Evolutionary conservation across 1,140 invertebrate species (phyloP).

Genomic region (Camponotus floridanus): DNA sequence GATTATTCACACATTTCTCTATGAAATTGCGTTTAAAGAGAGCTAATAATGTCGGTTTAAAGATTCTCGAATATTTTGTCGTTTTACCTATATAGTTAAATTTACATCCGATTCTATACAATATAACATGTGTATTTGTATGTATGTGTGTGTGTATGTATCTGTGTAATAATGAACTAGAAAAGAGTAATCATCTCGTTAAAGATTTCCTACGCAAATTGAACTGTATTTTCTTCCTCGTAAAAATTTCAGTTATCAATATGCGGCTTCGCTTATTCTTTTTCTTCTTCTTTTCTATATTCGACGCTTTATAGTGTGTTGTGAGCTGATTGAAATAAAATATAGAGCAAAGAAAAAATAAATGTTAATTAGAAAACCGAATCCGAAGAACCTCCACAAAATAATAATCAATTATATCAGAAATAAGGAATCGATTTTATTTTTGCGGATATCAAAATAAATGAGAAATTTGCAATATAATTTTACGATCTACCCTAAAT

Average conservation of each 20-base stretch:
- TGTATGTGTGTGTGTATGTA: not conserved
- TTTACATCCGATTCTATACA: conserved; percentile 72
- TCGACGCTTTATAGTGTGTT: not conserved
- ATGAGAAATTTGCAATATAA: conserved; percentile 1
- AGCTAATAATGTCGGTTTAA: conserved; percentile 59
- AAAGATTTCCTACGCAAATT: conserved; percentile 41
- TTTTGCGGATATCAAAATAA: not conserved
- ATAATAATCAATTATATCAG: conserved; percentile 10
- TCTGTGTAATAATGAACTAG: conserved; percentile 35
- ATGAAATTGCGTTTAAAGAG: conserved; percentile 64
- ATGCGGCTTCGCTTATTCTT: conserved; percentile 6
- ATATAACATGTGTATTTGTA: no score
- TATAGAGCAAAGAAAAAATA: not conserved
- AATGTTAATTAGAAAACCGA: not conserved
- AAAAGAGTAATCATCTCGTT: conserved; percentile 59
- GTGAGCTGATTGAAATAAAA: not conserved
- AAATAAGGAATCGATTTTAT: conserved; percentile 10
- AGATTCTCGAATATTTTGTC: conserved; percentile 45
- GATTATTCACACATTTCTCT: conserved; percentile 62
- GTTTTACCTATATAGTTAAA: conserved; percentile 54
- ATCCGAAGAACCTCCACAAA: not conserved
- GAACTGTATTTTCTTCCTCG: conserved; percentile 18
- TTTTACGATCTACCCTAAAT: not conserved
- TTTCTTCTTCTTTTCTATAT: conserved; percentile 9
- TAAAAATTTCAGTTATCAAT: conserved; percentile 7